Base-by-base conservation (phyloP, 2,113 vertebrate genomes). In the Chrysemys picta region DNA sequence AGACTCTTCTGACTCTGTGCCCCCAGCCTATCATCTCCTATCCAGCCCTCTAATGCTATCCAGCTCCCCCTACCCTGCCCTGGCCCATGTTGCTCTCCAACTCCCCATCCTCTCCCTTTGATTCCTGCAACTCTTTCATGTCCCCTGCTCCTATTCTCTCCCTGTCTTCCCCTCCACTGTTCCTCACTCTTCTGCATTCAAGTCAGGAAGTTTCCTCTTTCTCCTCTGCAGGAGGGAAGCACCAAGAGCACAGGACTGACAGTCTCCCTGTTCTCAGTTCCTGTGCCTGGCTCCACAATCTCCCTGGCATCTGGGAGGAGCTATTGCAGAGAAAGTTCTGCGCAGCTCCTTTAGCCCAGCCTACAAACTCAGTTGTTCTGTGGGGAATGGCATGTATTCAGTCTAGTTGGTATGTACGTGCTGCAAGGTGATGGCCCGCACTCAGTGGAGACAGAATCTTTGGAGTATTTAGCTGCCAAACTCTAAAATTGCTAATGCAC, bases 401-500 rank as follows among this genome's bases (percentile, higher is more conserved):
- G 31, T 35, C 16, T 14, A 69, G 35, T 19, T 69, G 62, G 16
- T 17, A 69, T n/a, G 62, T 19, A n/a, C 17, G 4, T 19, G 35
- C 62, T 9, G 62, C 16, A 4, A 69, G 31, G 35, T n/a, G 62
- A 69, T 19, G 31, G 35, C 62, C 21, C 8, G 16, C 31, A 65
- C 16, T 35, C 62, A 95, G 95, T 78, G 87, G 85, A 94, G 97
- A 92, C 85, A 88, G 91, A 95, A 92, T 89, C 96, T 94, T 96
- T 89, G 89, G 96, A 96, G 97, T 94, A 96, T 90, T 89, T 54
- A 75, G 92, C 94, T 95, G 94, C 93, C 93, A 92, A 94, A 65
- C 95, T 96, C 97, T 97, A 94, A 96, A 96, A 96, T 96, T 85
- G 94, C 90, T 97, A 59, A 94, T 96, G 96, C 94, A 89, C 94